phyloP scores from a whole-genome alignment of 2,888 invertebrate species.

The Steromphala cineraria region DNA sequence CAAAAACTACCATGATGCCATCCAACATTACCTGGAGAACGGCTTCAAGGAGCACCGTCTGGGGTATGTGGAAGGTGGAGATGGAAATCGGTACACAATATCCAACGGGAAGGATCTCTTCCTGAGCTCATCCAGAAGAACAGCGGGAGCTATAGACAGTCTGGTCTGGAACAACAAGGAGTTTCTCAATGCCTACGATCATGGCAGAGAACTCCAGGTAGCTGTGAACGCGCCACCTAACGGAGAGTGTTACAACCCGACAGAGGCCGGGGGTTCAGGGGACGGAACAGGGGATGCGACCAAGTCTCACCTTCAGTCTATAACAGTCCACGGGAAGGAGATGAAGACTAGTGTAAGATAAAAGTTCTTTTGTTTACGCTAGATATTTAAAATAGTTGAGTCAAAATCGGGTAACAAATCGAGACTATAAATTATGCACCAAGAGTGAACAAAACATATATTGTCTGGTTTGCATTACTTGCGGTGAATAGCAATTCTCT shows the following conservation, averaged over 20 bases:
- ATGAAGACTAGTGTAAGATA: constrained; percentile 36
- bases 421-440: no score
- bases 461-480: no score
- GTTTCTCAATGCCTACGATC: constrained; percentile 42
- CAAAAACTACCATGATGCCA: constrained; percentile 36
- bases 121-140: constrained; percentile 41
- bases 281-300: constrained; percentile 30
- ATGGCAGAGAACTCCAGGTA: constrained; percentile 49
- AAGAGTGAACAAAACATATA: no score
- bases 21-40: constrained; percentile 39
- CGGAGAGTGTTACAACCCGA: constrained; percentile 49
- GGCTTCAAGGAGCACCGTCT: constrained; percentile 34
- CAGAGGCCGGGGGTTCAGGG: constrained; percentile 45
- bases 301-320: constrained; percentile 31
- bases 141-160: constrained; percentile 50
- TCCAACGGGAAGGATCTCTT: constrained; percentile 34
- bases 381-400: no score
- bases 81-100: constrained; percentile 42
- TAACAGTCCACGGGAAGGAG: constrained; percentile 27
- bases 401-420: no score
- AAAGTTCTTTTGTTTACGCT: no score
- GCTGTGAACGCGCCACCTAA: constrained; percentile 38
- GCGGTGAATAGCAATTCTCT: no score
- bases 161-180: constrained; percentile 48
- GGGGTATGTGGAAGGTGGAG: constrained; percentile 34